Evolutionary conservation across 2,888 invertebrate genomes (phyloP), one percentile per base, ranked within the genome.

Genomic region (Archips crataeganus): DNA sequence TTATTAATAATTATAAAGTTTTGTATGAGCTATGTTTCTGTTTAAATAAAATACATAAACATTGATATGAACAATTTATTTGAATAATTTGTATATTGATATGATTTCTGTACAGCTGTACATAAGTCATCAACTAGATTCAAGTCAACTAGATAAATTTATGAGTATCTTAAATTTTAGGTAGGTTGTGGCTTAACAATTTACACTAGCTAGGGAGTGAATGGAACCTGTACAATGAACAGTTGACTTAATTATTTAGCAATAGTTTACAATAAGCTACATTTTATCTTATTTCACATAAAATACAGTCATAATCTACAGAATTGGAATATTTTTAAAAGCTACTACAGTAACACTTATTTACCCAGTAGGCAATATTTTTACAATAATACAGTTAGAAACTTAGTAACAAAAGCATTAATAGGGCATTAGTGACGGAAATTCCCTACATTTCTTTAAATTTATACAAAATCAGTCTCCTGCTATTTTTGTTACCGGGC

Each of bases 81-180:
- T 92, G 90, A 92, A 90, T 92, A 90, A 90, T 94, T 93, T 91
- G 90, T 93, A 92, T 87, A 90, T 88, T 93, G 94, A 94, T 94
- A 94, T 94, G 94, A 93, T 93, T 93, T 94, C 94, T 94, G 93
- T 94, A 93, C 94, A 94, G 85, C 87, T 92, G 91, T 93, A 92
- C 91, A 93, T 87, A 89, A 85, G 87, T 91, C 90, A 89, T 90
- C 88, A 92, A 93, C 93, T 93, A 93, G 92, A 93, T 92, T 90
- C 89, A 90, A 90, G 90, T 92, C 92, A 92, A 93, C 92, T 93
- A 93, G 91, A 93, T 86, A 91, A 84, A 87, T 89, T 88, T 90
- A 93, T 90, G 92, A 93, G 93, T 93, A 93, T 91, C 92, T 91
- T 93, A 91, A 71, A 87, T 79, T 83, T 82, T 88, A 90, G 83